Evolutionary conservation across 2,113 vertebrate species (phyloP), one percentile per base, ranked within the genome.

Genomic region (Gasterosteus aculeatus): DNA sequence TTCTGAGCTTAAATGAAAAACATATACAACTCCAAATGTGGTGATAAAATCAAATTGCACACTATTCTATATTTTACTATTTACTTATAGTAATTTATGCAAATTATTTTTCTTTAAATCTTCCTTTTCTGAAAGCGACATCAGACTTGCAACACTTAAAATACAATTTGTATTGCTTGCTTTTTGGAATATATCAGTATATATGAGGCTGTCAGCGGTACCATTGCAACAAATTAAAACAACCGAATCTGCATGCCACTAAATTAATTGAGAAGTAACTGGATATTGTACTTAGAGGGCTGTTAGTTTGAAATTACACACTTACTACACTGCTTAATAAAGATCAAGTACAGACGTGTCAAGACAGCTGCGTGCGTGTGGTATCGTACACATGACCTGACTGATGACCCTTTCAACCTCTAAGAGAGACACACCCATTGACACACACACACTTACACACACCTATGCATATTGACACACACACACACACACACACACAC

Each of bases 281-380:
- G 16, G 76, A 91, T 77, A 78, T 69, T 4, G 7, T 64, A 81
- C 51, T 83, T 76, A 60, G 44, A 31, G 38, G 53, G 46, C 14
- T 72, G 63, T 61, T 78, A 64, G 35, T 38, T 86, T 81, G 54
- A 72, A 84, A 77, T 51, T 81, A 60, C n/a, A n/a, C n/a, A n/a
- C n/a, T n/a, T n/a, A n/a, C 76, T 74, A 60, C 39, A 75, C 65
- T 42, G 42, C 76, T 82, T 83, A 77, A 78, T 82, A 76, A 76
- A 85, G 63, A 87, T 83, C 81, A 84, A 85, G 85, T 91, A 68
- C 76, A 89, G 78, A 88, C 68, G 81, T 92, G 75, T 75, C 42
- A 35, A 49, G 84, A 91, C 85, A 85, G 69, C 66, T 87, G 78
- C 85, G 16, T 62, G 64, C 41, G 41, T 56, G 71, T 67, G 65